Percentiles rank a stretch among this genome's conserved stretches.
Evolutionary conservation across 1,140 invertebrate genomes (phyloP).

Genomic region (Lasaia peninsularis): DNA sequence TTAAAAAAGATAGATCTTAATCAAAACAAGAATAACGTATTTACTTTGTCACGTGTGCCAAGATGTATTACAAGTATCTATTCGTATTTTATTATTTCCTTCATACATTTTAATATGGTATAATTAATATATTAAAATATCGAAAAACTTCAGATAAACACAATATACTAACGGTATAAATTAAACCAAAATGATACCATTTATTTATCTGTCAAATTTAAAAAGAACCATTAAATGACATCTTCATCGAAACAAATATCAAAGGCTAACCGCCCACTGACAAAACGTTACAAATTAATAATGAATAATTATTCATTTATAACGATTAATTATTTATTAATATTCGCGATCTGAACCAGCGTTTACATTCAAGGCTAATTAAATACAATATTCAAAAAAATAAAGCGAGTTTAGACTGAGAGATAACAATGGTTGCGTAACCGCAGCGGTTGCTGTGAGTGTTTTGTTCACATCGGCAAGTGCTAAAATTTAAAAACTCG

Average conservation of each 20-base stretch:
- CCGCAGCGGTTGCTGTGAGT: constrained; percentile 14
- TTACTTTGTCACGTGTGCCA: too few relatives aligned
- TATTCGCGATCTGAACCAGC: background rate
- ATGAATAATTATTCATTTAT: too few relatives aligned
- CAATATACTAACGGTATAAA: too few relatives aligned
- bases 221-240: background rate
- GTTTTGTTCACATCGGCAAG: constrained; percentile 34
- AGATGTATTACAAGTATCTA: too few relatives aligned
- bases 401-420: background rate
- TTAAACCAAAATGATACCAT: too few relatives aligned
- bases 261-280: background rate
- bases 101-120: too few relatives aligned
- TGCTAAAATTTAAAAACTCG: constrained; percentile 44
- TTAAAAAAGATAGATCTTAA: too few relatives aligned
- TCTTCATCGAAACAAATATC: background rate
- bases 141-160: too few relatives aligned
- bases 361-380: constrained; percentile 8
- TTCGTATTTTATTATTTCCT: too few relatives aligned
- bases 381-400: background rate
- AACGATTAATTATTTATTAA: background rate
- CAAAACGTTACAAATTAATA: constrained; percentile 2
- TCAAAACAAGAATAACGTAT: too few relatives aligned
- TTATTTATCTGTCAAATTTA: background rate
- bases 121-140: too few relatives aligned
- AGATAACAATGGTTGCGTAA: constrained; percentile 48